These are phyloP conservation scores for Anguilla obscura DNA, from an alignment of 2,797 vertebrate genomes.

Conservation along the genomic window DNA sequence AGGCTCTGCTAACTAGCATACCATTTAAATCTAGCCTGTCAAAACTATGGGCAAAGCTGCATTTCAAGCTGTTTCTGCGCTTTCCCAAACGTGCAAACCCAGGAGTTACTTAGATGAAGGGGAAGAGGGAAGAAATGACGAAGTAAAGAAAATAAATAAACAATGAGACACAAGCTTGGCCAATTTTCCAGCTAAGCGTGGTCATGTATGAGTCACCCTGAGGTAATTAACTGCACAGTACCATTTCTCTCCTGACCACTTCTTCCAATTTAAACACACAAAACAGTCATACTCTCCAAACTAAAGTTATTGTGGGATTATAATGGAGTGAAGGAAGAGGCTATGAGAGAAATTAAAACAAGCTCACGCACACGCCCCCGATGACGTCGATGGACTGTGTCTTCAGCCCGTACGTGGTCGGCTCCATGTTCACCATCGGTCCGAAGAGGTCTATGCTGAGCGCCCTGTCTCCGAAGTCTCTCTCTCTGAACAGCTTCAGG, in stretches of 20 bases:
- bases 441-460: conserved; percentile 79
- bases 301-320: not conserved
- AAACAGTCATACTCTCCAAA: not conserved
- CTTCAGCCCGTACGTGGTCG: conserved; percentile 80
- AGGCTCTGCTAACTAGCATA: too few relatives aligned
- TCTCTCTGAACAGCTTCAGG: conserved; percentile 87
- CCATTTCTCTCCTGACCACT: conserved; percentile 23
- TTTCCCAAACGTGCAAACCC: not conserved
- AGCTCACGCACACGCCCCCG: conserved; percentile 85
- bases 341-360: not conserved
- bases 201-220: not conserved
- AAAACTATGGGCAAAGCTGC: not conserved
- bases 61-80: not conserved
- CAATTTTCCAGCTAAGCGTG: not conserved
- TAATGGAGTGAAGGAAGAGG: not conserved
- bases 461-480: conserved; percentile 78
- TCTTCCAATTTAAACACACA: not conserved
- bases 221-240: not conserved
- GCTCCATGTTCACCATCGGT: conserved; percentile 81
- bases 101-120: not conserved
- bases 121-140: not conserved
- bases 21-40: not conserved
- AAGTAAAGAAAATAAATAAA: too few relatives aligned
- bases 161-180: not conserved
- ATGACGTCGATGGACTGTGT: conserved; percentile 86